Percentiles rank a stretch among this genome's conserved stretches.
These are phyloP conservation scores for Sceloporus tristichus DNA, from an alignment of 2,113 vertebrate genomes.

Conservation along the genomic window DNA sequence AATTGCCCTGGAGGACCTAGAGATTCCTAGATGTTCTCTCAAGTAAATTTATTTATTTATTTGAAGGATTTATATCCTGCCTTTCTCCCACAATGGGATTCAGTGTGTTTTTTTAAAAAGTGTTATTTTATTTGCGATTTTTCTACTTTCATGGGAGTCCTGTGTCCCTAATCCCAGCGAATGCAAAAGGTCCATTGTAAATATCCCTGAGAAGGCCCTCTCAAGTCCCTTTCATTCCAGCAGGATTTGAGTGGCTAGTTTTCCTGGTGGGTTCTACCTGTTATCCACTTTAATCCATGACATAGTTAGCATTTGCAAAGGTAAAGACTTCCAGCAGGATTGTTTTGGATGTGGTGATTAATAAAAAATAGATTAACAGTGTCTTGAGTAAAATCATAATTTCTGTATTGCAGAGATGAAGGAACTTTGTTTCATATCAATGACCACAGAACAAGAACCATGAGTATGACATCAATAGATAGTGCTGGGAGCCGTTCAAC, in stretches of 20 bases:
- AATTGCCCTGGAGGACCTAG: too few relatives aligned
- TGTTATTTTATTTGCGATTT: too few relatives aligned
- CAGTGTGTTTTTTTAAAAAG: too few relatives aligned
- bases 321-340: background rate
- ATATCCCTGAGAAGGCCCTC: background rate
- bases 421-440: slow-evolving; percentile 74
- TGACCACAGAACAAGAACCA: slow-evolving; percentile 82
- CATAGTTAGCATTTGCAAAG: slow-evolving; percentile 11
- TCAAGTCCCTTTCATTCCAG: background rate
- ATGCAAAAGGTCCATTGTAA: background rate
- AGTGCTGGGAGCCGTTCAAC: slow-evolving; percentile 90
- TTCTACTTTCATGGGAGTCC: too few relatives aligned
- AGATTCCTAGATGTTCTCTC: too few relatives aligned
- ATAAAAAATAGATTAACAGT: background rate
- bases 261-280: background rate
- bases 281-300: background rate
- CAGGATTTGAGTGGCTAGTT: background rate
- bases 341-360: background rate
- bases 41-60: too few relatives aligned
- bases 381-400: background rate
- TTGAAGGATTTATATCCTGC: too few relatives aligned
- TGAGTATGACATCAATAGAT: slow-evolving; percentile 82
- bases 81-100: too few relatives aligned
- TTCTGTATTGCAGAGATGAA: slow-evolving; percentile 80
- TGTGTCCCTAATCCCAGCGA: too few relatives aligned